phyloP scores from a whole-genome alignment of 2,797 vertebrate genomes.

The Taeniopygia guttata region DNA sequence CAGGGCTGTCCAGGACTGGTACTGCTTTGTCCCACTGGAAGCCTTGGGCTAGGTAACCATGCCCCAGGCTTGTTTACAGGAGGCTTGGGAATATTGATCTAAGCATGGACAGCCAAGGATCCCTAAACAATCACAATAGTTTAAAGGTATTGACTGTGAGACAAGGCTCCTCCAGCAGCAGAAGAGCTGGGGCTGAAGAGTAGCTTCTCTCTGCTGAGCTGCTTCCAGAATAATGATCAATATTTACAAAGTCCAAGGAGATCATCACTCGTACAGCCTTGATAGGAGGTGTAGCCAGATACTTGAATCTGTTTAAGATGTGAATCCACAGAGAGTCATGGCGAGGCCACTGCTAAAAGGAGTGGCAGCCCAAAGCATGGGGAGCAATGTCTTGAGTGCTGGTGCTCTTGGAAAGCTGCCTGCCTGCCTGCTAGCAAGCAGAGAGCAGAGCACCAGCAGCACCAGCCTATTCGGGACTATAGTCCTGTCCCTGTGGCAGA shows the following conservation, averaged over 20 bases:
- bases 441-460: background rate
- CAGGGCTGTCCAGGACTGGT: background rate
- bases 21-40: background rate
- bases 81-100: background rate
- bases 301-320: background rate
- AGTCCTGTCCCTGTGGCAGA: background rate
- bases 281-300: background rate
- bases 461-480: accelerated
- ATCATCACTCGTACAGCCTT: background rate
- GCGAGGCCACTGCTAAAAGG: background rate
- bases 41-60: background rate
- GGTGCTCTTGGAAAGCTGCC: background rate
- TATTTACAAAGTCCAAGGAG: background rate
- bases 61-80: background rate
- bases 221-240: background rate
- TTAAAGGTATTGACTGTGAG: background rate
- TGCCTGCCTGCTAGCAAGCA: background rate
- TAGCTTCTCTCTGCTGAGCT: background rate
- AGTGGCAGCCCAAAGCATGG: background rate
- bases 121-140: background rate
- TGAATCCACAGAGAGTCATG: background rate
- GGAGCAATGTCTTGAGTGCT: background rate
- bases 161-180: background rate
- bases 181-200: background rate
- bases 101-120: background rate